phyloP scores from a whole-genome alignment of 2,113 vertebrate genomes.

The Phocoena phocoena region DNA sequence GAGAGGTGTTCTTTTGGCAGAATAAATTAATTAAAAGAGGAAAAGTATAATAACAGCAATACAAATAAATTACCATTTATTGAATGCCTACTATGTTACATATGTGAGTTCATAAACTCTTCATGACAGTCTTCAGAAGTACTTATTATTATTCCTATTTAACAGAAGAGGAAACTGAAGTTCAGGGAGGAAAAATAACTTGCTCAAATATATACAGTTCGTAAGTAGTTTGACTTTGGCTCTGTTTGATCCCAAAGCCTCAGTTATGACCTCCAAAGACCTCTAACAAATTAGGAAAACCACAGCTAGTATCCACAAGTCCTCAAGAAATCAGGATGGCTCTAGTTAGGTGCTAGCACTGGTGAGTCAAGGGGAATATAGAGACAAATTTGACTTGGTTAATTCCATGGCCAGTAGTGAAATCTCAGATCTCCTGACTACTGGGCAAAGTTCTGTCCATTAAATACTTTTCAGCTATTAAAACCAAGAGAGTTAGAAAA shows the following conservation, averaged over 20 bases:
- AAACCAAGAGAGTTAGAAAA: conserved; percentile 41
- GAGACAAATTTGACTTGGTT: neutral
- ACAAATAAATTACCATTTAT: neutral
- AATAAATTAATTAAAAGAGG: neutral
- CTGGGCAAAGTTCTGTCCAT: neutral
- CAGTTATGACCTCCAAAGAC: neutral
- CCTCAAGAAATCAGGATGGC: neutral
- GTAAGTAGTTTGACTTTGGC: neutral
- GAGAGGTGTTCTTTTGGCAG: neutral
- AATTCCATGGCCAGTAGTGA: neutral
- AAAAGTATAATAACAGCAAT: neutral
- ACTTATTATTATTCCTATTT: neutral
- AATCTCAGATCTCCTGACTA: neutral
- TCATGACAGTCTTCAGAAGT: neutral
- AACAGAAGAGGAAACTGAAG: neutral
- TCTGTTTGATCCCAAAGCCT: neutral
- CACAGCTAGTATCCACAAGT: neutral
- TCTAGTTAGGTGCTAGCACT: neutral
- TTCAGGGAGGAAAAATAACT: neutral
- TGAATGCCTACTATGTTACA: neutral
- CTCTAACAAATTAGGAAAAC: neutral
- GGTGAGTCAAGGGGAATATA: neutral
- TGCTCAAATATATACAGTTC: neutral
- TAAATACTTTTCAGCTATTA: conserved; percentile 2
- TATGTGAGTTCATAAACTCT: neutral